Evolutionary conservation across 2,888 invertebrate species (phyloP).

Genomic region (Nomada lathburiana): DNA sequence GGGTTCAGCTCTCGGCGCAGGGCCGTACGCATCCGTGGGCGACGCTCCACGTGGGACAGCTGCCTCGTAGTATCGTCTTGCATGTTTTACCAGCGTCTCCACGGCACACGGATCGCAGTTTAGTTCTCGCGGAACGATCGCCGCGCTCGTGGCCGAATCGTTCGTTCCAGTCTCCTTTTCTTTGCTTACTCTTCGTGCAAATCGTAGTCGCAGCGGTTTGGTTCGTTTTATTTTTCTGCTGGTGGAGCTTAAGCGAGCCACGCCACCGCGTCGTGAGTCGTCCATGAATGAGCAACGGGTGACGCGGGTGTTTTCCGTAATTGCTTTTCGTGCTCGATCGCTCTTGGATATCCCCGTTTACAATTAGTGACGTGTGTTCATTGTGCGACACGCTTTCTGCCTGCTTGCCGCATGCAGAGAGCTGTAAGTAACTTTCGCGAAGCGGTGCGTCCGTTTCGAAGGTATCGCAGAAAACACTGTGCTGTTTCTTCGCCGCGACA

Average conservation of each 20-base stretch:
- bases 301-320: conserved; percentile 53
- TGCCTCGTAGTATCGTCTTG: conserved; percentile 70
- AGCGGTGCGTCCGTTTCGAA: conserved; percentile 18
- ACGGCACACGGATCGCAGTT: conserved; percentile 8
- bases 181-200: background rate
- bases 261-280: conserved; percentile 35
- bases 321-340: conserved; percentile 39
- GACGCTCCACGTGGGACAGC: conserved; percentile 83
- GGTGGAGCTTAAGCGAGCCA: background rate
- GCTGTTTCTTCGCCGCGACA: background rate
- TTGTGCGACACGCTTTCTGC: conserved; percentile 49
- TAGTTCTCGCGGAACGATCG: conserved; percentile 35
- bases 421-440: conserved; percentile 15
- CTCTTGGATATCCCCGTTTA: conserved; percentile 24
- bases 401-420: conserved; percentile 24
- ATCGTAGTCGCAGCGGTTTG: background rate
- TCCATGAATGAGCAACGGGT: conserved; percentile 61
- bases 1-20: conserved; percentile 73
- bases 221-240: background rate
- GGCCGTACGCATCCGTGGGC: conserved; percentile 67
- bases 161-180: no score
- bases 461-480: conserved; percentile 1
- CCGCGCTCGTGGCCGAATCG: conserved; percentile 15
- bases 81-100: conserved; percentile 43
- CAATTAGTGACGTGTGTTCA: conserved; percentile 40